Base-by-base conservation (phyloP, 2,797 vertebrate genomes). In the Acrossocheilus fasciatus region DNA sequence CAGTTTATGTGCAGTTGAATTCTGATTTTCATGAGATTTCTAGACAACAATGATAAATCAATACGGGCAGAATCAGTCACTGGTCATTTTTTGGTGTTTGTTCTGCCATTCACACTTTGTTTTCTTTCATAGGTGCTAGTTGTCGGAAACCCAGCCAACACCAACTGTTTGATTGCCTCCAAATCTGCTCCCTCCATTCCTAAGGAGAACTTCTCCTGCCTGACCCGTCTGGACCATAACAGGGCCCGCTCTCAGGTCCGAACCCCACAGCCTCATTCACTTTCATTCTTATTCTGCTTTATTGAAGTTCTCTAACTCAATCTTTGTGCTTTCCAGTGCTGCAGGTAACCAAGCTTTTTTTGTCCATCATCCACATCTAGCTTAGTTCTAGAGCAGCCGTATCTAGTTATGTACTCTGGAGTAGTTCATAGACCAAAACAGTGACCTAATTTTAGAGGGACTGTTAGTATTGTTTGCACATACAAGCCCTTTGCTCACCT, bases 171-270 rank as follows among this genome's bases (percentile, higher is more conserved):
- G 93, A 97, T 97, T 78, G 97, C 98, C 80, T 95, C 96, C 2
- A 99, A 98, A 92, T 98, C 96, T 2, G 98, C 98, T 43, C 98
- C 98, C 0, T 98, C 98, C 47, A 98, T 99, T 91, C 97, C 98
- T 62, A 99, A 98, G 93, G 96, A 98, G 92, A 99, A 98, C 92
- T 99, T 99, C 94, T 98, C 97, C 87, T 99, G 98, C 90, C 94
- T 99, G 91, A 99, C 98, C 88, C 97, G 98, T 80, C 93, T 99
- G 95, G 98, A 99, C 94, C 98, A 99, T 91, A 99, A 99, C 95
- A 95, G 98, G 92, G 98, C 98, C 86, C 96, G 96, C 91, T 96
- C 98, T 88, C 98, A 98, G 96, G 98, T 99, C 91, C 88, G 83
- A 81, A 81, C 41, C 41, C 15, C 45, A 12, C 45, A 1, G 15